Base-by-base conservation (phyloP, 2,888 invertebrate species). In the Platycheirus albimanus region DNA sequence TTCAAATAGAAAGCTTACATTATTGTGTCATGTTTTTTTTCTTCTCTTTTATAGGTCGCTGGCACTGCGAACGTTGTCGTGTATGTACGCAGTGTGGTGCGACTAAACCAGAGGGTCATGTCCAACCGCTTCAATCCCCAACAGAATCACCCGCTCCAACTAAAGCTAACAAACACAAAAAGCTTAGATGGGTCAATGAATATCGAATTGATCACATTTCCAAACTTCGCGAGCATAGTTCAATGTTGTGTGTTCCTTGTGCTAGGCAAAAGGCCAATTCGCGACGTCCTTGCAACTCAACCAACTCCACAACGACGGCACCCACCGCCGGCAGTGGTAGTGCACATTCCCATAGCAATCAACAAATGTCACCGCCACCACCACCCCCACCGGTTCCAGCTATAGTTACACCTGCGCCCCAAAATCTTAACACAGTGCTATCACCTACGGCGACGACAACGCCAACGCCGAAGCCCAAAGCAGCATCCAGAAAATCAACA, bases 21-120 rank as follows among this genome's bases (percentile, higher is more conserved):
- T 36, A n/a, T 13, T 3, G 0, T 13, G 6, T 51, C n/a, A 30
- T 33, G n/a, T n/a, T n/a, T n/a, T n/a, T n/a, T n/a, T n/a, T n/a
- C n/a, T n/a, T n/a, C n/a, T n/a, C n/a, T 38, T 30, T 85, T 86
- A 1, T 87, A 93, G 93, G 93, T 38, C 94, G 96, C 56, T 98
- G 98, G 98, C 96, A 97, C 89, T 98, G 98, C 90, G 93, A 93
- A 74, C 94, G 94, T 86, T 96, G 96, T 89, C 94, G 95, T 7
- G 91, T 95, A 67, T 96, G 94, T 87, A 92, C 93, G 88, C 93
- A 93, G 72, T 93, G 94, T 88, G 93, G 93, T 64, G 91, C 93
- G 69, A 93, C 92, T 0, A 90, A 91, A 41, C 92, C 93, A 1
- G 89, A 91, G 85, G 93, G 92, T 11, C 85, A 85, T 24, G 64